A percentile compares a stretch with the other conserved stretches of the same genome.
Evolutionary conservation across 35 echinoderm and acorn worm genomes (phyloP).

Genomic region (Diadema setosum): DNA sequence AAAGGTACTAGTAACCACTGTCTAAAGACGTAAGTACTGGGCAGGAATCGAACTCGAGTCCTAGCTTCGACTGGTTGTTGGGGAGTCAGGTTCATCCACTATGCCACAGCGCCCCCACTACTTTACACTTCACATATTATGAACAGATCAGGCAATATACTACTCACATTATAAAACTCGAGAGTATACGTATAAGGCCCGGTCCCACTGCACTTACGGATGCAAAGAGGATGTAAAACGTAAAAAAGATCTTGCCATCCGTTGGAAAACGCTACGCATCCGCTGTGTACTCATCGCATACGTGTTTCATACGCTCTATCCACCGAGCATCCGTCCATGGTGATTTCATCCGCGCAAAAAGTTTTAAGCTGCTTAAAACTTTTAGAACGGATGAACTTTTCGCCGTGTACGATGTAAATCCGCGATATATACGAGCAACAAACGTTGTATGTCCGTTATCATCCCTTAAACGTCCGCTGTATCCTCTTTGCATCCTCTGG

Average conservation of each 20-base stretch:
- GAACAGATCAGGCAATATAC: too few species aligned
- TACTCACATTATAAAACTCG: too few species aligned
- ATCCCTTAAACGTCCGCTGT: slow-evolving; percentile 6
- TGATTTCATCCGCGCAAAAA: slow-evolving; percentile 1
- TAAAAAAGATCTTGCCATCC: not conserved
- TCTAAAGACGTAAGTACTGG: too few species aligned
- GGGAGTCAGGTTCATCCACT: too few species aligned
- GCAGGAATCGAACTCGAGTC: too few species aligned
- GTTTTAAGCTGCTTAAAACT: not conserved
- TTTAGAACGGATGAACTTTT: slow-evolving; percentile 6
- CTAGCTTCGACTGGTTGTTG: too few species aligned
- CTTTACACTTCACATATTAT: too few species aligned
- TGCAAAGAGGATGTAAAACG: not conserved
- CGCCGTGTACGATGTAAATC: slow-evolving; percentile 1
- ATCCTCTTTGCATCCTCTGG: not conserved
- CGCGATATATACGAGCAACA: not conserved
- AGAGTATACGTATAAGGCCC: too few species aligned
- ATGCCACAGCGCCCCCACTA: too few species aligned
- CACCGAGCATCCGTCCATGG: not conserved
- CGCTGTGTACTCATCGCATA: not conserved
- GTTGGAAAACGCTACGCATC: slow-evolving; percentile 1
- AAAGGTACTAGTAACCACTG: too few species aligned
- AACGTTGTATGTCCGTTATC: not conserved
- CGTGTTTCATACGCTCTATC: not conserved
- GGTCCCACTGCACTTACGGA: not conserved